These are phyloP conservation scores for Cromileptes altivelis DNA, from an alignment of 2,113 vertebrate genomes.

Conservation along the genomic window DNA sequence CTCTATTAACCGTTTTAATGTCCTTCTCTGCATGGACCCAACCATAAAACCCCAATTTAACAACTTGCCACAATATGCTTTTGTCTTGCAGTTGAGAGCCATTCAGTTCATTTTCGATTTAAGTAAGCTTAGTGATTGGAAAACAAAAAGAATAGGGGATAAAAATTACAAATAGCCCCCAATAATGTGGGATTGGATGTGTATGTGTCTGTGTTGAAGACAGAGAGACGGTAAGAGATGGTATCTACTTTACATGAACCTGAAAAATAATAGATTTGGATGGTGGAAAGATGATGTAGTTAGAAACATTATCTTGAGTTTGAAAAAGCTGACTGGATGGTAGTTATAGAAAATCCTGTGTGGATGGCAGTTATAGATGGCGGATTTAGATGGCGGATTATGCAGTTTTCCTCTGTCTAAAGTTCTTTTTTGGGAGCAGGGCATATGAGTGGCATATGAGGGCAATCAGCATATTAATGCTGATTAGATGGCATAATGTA, in stretches of 20 bases:
- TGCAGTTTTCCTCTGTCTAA: no score
- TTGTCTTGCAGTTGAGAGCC: not conserved
- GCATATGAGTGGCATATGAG: no score
- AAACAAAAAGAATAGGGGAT: not conserved
- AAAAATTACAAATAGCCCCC: not conserved
- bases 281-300: not conserved
- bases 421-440: no score
- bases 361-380: not conserved
- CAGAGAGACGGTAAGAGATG: not conserved
- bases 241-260: not conserved
- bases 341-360: no score
- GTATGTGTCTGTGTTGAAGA: not conserved
- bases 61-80: not conserved
- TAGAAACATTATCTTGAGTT: not conserved
- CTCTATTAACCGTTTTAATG: not conserved
- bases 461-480: no score
- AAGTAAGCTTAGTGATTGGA: conserved; percentile 5
- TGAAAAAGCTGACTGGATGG: no score
- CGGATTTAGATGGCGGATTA: no score
- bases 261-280: not conserved
- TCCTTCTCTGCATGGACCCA: conserved; percentile 8
- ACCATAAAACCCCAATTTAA: not conserved
- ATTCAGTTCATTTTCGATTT: not conserved
- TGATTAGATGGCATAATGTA: no score
- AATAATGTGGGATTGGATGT: not conserved